Percentiles rank a stretch among this genome's conserved stretches.
Conservation (phyloP, 2,888 invertebrate species). For the Pachydiplax longipennis region DNA sequence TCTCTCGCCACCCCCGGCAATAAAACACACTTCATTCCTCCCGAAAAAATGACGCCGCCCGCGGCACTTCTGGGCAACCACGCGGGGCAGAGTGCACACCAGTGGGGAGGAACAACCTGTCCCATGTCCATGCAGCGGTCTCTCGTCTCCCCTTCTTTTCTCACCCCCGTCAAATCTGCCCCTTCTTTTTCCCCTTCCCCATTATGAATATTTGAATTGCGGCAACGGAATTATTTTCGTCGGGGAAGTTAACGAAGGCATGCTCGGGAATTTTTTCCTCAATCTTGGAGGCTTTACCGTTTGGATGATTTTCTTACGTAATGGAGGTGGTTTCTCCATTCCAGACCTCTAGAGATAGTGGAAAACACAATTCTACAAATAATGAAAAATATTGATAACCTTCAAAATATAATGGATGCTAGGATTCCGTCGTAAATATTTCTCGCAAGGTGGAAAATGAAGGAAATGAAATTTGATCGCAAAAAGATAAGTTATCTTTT, state of each 20-base stretch:
- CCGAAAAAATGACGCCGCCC: not conserved
- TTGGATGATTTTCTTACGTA: not conserved
- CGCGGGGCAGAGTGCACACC: not conserved
- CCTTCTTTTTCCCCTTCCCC: not conserved
- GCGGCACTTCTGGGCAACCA: not conserved
- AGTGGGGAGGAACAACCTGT: not conserved
- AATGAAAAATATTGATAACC: too few relatives aligned
- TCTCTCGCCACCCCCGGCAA: not conserved
- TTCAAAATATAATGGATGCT: too few relatives aligned
- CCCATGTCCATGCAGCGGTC: not conserved
- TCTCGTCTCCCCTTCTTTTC: not conserved
- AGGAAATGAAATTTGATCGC: too few relatives aligned
- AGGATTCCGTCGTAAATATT: too few relatives aligned
- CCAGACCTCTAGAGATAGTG: too few relatives aligned
- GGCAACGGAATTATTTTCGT: not conserved
- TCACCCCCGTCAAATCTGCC: not conserved
- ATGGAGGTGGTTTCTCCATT: too few relatives aligned
- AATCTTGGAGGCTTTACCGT: not conserved
- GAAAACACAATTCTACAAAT: too few relatives aligned
- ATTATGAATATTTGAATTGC: conserved; percentile 11
- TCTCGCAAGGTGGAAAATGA: too few relatives aligned
- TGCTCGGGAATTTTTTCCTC: not conserved
- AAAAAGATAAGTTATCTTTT: too few relatives aligned
- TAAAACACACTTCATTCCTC: not conserved
- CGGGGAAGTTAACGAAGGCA: not conserved